These are phyloP conservation scores for Synaphobranchus kaupii DNA, from an alignment of 2,797 vertebrate species.

Conservation along the genomic window DNA sequence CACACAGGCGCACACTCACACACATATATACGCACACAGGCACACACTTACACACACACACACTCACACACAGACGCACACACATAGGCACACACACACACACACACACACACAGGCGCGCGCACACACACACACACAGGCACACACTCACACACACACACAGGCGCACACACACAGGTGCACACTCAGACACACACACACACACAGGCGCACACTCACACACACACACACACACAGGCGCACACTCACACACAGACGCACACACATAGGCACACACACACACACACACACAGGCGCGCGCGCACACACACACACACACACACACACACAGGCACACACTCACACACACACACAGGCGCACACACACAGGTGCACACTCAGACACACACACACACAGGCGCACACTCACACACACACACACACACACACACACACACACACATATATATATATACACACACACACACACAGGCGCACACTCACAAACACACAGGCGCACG, in stretches of 20 bases:
- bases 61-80: too few relatives aligned
- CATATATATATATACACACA: too few relatives aligned
- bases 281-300: background rate
- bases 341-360: background rate
- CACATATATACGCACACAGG: too few relatives aligned
- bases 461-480: slow-evolving; percentile 32
- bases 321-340: too few relatives aligned
- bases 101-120: slow-evolving; percentile 7
- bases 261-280: too few relatives aligned
- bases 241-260: slow-evolving; percentile 37
- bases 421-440: slow-evolving; percentile 29
- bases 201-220: background rate
- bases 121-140: slow-evolving; percentile 19
- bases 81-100: too few relatives aligned
- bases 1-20: too few relatives aligned
- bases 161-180: slow-evolving; percentile 10
- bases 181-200: background rate
- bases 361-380: background rate
- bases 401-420: slow-evolving; percentile 29
- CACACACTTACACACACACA: too few relatives aligned
- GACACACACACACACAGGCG: background rate
- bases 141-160: slow-evolving; percentile 32
- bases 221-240: slow-evolving; percentile 54
- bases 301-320: background rate
- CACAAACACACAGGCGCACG: too few relatives aligned